Conservation (phyloP, 2,888 invertebrate species). For the Nomada hirtipes region DNA sequence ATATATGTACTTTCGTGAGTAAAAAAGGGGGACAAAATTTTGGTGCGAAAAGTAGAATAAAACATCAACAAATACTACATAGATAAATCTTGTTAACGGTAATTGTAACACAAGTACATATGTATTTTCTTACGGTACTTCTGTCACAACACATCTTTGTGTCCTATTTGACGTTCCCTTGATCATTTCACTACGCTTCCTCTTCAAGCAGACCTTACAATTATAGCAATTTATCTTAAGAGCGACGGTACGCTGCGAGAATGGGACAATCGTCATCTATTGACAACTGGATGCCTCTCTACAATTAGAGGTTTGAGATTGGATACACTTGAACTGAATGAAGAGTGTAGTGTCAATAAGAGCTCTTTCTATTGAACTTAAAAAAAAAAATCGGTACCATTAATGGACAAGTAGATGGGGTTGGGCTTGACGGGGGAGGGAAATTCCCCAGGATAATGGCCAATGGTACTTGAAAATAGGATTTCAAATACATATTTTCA, state of each 20-base stretch:
- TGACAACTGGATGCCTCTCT: conserved; percentile 23
- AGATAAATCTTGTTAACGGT: not conserved
- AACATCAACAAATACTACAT: not conserved
- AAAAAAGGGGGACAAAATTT: not conserved
- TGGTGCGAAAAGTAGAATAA: not conserved
- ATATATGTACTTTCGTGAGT: too few species aligned
- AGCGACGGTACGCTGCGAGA: conserved; percentile 24
- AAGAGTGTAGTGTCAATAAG: conserved; percentile 40
- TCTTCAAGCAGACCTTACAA: conserved; percentile 25
- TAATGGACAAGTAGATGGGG: conserved; percentile 8
- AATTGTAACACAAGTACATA: not conserved
- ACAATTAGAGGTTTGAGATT: conserved; percentile 32
- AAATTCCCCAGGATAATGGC: not conserved
- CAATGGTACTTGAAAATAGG: not conserved
- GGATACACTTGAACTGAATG: conserved; percentile 32
- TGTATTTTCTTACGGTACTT: not conserved
- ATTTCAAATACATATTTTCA: conserved; percentile 6
- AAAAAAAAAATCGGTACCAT: conserved; percentile 26
- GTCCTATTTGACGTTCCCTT: conserved; percentile 9
- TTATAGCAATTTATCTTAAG: conserved; percentile 43
- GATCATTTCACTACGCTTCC: conserved; percentile 14
- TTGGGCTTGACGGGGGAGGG: not conserved
- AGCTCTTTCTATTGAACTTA: conserved; percentile 21
- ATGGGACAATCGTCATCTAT: conserved; percentile 36
- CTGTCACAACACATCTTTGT: conserved; percentile 2